Base-by-base conservation (phyloP, 2,888 invertebrate genomes). In the Tridacna crocea region DNA sequence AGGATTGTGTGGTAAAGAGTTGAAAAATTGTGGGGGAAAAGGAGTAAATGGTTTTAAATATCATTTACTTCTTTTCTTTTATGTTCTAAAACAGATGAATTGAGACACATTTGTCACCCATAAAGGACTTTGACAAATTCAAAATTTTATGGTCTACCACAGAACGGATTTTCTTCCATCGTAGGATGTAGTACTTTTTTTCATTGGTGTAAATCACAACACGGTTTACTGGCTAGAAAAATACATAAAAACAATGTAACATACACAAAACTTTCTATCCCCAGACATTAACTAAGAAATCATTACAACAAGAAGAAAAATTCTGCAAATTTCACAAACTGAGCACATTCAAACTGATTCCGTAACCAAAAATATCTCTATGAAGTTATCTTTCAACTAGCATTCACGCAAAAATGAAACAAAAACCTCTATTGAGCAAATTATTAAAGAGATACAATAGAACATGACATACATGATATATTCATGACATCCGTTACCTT, bases 201-300 rank as follows among this genome's bases (percentile, higher is more conserved):
- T 61, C n/a, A 61, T 22, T 61, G 61, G 13, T n/a, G 13, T 3
- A 61, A n/a, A 61, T 22, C 24, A 24, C 11, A 51, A 51, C 24
- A 68, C n/a, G 46, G 0, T 36, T 15, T 70, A 70, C 70, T 22
- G 51, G 70, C 70, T 51, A 70, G 51, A 51, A 51, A 70, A 51
- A 70, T 70, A 55, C 55, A 55, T 55, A 63, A 19, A 27, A 63
- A 27, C 63, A 70, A 70, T 17, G 51, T 17, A 15, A 47, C 24
- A 70, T 51, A 70, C 51, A 46, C 51, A 70, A 70, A n/a, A 66
- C 48, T 70, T 51, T 51, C 48, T 70, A 70, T 70, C 70, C 27
- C 70, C 27, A 48, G 46, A 70, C 22, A 70, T 70, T n/a, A 70
- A 70, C 70, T 3, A 4, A 17, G 51, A 47, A 48, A 36, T 10